Conservation (phyloP, 2,888 invertebrate species). For the Parnassius glacialis region DNA sequence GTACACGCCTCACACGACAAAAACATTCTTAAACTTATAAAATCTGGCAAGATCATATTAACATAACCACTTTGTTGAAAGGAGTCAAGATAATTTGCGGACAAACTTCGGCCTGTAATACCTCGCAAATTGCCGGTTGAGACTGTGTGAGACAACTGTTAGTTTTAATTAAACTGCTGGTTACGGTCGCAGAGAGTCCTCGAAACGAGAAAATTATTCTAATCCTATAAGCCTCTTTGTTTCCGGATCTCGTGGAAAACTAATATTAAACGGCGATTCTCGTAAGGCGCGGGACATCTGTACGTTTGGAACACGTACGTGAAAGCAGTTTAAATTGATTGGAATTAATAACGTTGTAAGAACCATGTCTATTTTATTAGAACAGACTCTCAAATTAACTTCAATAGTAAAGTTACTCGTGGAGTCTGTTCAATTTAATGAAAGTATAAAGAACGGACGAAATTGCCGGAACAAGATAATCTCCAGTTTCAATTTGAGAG, state of each 20-base stretch:
- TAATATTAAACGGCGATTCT: conserved; percentile 59
- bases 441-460: conserved; percentile 63
- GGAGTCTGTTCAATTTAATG: conserved; percentile 66
- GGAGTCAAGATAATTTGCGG: conserved; percentile 80
- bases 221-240: conserved; percentile 77
- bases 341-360: conserved; percentile 12
- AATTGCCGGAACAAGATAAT: conserved; percentile 66
- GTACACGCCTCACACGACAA: conserved; percentile 63
- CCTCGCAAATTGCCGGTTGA: conserved; percentile 80
- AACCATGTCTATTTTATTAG: conserved; percentile 28
- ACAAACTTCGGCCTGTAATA: conserved; percentile 78
- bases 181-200: conserved; percentile 72
- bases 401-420: conserved; percentile 49
- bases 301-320: conserved; percentile 27
- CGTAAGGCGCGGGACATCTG: conserved; percentile 35
- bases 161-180: conserved; percentile 80
- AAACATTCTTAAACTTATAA: conserved; percentile 61
- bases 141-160: conserved; percentile 81
- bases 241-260: conserved; percentile 65
- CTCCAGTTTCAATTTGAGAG: conserved; percentile 71
- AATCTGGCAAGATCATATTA: conserved; percentile 74
- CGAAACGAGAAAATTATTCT: conserved; percentile 79
- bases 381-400: conserved; percentile 42
- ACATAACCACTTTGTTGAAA: conserved; percentile 79
- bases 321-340: conserved; percentile 33